Conservation (phyloP, 2,888 invertebrate genomes). For the Apotomis turbidana region DNA sequence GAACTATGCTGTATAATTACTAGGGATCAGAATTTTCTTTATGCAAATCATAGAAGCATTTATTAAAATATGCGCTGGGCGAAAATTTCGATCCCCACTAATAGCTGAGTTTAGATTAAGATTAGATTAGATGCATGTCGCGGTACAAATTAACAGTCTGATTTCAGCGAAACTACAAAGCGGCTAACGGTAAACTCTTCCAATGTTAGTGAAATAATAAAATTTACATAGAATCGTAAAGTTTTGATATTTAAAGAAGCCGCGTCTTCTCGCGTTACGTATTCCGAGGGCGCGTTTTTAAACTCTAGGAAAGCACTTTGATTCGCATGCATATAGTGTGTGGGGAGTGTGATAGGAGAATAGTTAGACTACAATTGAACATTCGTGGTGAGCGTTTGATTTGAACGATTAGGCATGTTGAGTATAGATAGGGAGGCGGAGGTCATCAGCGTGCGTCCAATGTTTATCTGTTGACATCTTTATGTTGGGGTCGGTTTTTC, state of each 20-base stretch:
- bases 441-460: slow-evolving; percentile 62
- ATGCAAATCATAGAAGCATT: too few relatives aligned
- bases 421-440: slow-evolving; percentile 54
- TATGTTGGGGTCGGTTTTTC: slow-evolving; percentile 75
- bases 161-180: slow-evolving; percentile 10
- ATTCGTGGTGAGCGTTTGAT: slow-evolving; percentile 68
- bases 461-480: slow-evolving; percentile 77
- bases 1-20: too few relatives aligned
- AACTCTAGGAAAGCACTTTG: slow-evolving; percentile 53
- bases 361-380: slow-evolving; percentile 71
- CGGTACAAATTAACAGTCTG: slow-evolving; percentile 16
- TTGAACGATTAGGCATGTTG: slow-evolving; percentile 61
- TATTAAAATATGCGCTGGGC: too few relatives aligned
- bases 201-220: slow-evolving; percentile 52
- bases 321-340: slow-evolving; percentile 64
- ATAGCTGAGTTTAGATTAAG: slow-evolving; percentile 45
- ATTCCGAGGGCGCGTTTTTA: slow-evolving; percentile 53
- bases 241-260: slow-evolving; percentile 62
- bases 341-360: slow-evolving; percentile 62
- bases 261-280: slow-evolving; percentile 51
- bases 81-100: slow-evolving; percentile 44
- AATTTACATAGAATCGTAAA: slow-evolving; percentile 65
- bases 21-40: too few relatives aligned
- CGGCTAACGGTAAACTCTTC: slow-evolving; percentile 6
- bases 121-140: slow-evolving; percentile 28